phyloP scores from a whole-genome alignment of 2,797 vertebrate genomes.

The Loris lydekkerianus region DNA sequence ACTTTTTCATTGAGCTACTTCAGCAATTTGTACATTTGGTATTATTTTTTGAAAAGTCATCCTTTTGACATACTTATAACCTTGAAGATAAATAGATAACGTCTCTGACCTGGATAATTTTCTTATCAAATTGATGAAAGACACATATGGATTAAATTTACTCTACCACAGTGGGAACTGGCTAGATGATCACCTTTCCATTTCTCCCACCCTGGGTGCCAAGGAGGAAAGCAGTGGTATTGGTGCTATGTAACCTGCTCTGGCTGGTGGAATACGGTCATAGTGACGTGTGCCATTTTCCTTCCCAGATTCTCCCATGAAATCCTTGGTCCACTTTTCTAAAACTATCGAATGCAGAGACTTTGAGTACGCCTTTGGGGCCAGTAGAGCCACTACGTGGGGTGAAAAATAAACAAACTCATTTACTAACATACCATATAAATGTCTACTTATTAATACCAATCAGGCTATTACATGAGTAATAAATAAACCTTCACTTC shows the following conservation, averaged over 20 bases:
- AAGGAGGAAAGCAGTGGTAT: neutral
- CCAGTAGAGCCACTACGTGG: neutral
- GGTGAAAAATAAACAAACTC: neutral
- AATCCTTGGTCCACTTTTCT: neutral
- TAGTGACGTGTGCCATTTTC: neutral
- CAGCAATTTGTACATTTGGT: neutral
- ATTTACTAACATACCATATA: neutral
- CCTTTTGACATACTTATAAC: neutral
- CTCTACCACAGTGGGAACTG: neutral
- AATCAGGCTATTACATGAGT: neutral
- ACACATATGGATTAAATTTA: neutral
- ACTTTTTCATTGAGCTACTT: neutral
- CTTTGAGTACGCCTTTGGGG: neutral
- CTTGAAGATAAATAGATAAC: neutral
- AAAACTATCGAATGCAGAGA: neutral
- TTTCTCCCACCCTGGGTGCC: neutral
- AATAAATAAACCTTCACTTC: neutral
- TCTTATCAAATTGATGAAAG: neutral
- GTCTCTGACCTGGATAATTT: neutral
- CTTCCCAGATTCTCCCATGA: neutral
- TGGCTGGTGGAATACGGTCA: too few species aligned
- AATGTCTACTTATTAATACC: neutral
- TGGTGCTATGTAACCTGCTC: neutral
- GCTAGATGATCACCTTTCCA: neutral
- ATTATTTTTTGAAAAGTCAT: neutral